phyloP scores from a whole-genome alignment of 2,797 vertebrate species.

The Sebastes jordani region DNA sequence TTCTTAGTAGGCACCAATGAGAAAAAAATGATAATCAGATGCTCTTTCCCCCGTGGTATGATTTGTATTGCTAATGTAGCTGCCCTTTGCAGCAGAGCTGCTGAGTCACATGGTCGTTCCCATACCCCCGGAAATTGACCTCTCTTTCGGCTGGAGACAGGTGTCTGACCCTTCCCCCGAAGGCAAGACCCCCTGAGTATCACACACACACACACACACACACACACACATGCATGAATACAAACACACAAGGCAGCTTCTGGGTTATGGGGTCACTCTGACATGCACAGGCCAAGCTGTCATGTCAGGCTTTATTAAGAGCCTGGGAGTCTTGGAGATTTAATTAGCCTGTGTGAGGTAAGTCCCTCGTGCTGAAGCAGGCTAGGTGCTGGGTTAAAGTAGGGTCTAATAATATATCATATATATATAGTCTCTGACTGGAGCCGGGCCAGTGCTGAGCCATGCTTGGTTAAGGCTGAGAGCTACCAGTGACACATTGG shows the following conservation, averaged over 20 bases:
- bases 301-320: constrained; percentile 74
- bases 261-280: constrained; percentile 65
- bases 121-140: constrained; percentile 72
- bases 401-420: constrained; percentile 51
- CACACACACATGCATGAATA: constrained; percentile 20
- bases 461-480: constrained; percentile 33
- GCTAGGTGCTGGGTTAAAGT: constrained; percentile 38
- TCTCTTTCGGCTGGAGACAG: constrained; percentile 68
- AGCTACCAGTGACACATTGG: constrained; percentile 32
- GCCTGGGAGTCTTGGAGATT: constrained; percentile 66
- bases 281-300: constrained; percentile 65
- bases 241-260: constrained; percentile 54
- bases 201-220: background rate
- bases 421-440: constrained; percentile 24
- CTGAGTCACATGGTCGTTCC: constrained; percentile 69
- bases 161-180: constrained; percentile 71
- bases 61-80: constrained; percentile 60
- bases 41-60: background rate
- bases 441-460: constrained; percentile 17
- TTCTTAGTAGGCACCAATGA: constrained; percentile 7
- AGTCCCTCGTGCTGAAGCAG: constrained; percentile 31
- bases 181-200: constrained; percentile 38
- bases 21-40: constrained; percentile 8
- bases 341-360: constrained; percentile 71
- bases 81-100: constrained; percentile 41